These are phyloP conservation scores for Ornithoptera alexandrae DNA, from an alignment of 2,888 invertebrate genomes.

Conservation along the genomic window DNA sequence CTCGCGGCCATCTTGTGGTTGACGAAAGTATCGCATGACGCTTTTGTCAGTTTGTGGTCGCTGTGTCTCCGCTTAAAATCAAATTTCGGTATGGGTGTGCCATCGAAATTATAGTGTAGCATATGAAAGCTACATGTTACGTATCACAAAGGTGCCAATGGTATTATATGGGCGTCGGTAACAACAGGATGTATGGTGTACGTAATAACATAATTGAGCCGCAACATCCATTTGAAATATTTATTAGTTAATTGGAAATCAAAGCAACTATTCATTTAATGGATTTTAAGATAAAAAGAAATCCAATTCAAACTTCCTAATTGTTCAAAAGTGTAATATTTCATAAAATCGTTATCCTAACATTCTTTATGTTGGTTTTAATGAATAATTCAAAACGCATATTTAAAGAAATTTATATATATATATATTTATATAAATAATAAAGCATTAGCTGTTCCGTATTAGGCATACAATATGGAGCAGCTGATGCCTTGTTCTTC, in stretches of 20 bases:
- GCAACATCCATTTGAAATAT: no score
- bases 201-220: neutral
- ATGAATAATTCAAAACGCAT: neutral
- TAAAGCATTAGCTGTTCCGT: neutral
- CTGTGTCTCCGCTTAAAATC: constrained; percentile 73
- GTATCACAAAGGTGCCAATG: constrained; percentile 33
- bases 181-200: constrained; percentile 9
- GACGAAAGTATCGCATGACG: constrained; percentile 59
- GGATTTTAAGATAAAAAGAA: no score
- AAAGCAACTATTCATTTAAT: no score
- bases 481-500: constrained; percentile 35
- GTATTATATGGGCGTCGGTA: constrained; percentile 17
- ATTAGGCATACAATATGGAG: constrained; percentile 2
- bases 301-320: no score
- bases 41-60: constrained; percentile 71
- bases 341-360: neutral
- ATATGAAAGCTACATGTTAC: constrained; percentile 50
- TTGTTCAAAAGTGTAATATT: no score
- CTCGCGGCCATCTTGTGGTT: constrained; percentile 74
- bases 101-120: constrained; percentile 51
- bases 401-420: neutral
- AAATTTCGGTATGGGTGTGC: constrained; percentile 64
- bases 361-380: neutral
- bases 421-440: neutral
- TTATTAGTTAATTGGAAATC: neutral